Percentiles rank a stretch among this genome's conserved stretches.
These are phyloP conservation scores for Corythornis cristatus DNA, from an alignment of 2,113 vertebrate genomes.

Conservation along the genomic window DNA sequence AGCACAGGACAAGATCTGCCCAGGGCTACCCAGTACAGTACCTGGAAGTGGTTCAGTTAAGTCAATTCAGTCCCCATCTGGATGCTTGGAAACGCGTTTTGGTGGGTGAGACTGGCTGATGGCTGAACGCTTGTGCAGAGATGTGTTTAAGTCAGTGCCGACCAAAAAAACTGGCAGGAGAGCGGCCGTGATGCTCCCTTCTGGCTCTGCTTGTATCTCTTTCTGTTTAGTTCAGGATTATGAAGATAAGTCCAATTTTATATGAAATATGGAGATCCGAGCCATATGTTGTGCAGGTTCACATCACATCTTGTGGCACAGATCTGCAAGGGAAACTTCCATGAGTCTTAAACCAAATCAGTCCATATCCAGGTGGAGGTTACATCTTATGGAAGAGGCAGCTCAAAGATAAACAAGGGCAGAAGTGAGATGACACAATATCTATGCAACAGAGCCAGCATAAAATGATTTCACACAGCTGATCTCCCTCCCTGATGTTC, in stretches of 20 bases:
- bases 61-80: slow-evolving; percentile 5
- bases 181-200: slow-evolving; percentile 34
- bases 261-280: slow-evolving; percentile 32
- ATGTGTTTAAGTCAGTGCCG: not conserved
- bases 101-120: slow-evolving; percentile 28
- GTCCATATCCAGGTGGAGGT: not conserved
- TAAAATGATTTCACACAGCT: not conserved
- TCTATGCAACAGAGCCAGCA: not conserved
- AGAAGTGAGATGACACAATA: not conserved
- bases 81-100: not conserved
- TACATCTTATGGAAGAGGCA: not conserved
- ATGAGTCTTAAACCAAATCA: not conserved
- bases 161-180: slow-evolving; percentile 52
- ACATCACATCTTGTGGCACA: slow-evolving; percentile 43
- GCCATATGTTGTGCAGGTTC: slow-evolving; percentile 42
- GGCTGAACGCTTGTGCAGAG: not conserved
- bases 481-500: not conserved
- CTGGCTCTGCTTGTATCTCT: slow-evolving; percentile 43
- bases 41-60: not conserved
- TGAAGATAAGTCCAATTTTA: slow-evolving; percentile 19
- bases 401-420: not conserved
- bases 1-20: not conserved
- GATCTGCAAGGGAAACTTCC: slow-evolving; percentile 41
- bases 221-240: slow-evolving; percentile 44
- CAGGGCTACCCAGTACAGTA: not conserved